phyloP scores from a whole-genome alignment of 2,113 vertebrate genomes.

The Ariopsis seemanni region DNA sequence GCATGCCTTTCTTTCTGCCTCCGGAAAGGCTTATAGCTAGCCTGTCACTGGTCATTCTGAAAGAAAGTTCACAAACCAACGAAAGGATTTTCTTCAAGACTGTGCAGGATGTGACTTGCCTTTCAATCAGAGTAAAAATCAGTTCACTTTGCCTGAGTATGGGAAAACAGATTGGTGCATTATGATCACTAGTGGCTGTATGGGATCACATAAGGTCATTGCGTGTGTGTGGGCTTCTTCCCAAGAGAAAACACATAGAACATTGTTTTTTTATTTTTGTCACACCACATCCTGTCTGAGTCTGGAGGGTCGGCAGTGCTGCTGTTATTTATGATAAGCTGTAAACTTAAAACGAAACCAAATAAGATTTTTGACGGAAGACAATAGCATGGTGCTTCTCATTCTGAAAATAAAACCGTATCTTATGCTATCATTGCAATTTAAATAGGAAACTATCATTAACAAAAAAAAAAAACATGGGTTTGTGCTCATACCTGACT shows the following conservation, averaged over 20 bases:
- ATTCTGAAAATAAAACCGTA: constrained; percentile 16
- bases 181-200: background rate
- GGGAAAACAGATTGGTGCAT: background rate
- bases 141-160: constrained; percentile 12
- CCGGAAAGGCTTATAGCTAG: constrained; percentile 38
- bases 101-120: constrained; percentile 40
- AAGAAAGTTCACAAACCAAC: constrained; percentile 35
- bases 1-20: constrained; percentile 48
- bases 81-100: constrained; percentile 39
- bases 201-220: background rate
- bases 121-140: constrained; percentile 37
- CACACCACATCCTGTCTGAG: background rate
- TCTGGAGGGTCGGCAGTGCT: background rate
- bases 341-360: constrained; percentile 13
- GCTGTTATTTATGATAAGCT: background rate
- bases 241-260: background rate
- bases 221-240: background rate
- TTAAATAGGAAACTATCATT: constrained; percentile 65
- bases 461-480: constrained; percentile 52
- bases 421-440: constrained; percentile 39
- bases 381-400: background rate
- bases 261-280: background rate
- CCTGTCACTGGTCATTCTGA: constrained; percentile 37
- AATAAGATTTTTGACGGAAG: background rate
- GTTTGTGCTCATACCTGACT: constrained; percentile 55